These are phyloP conservation scores for Pogonocherus hispidulus DNA, from an alignment of 2,888 invertebrate species.

Conservation along the genomic window DNA sequence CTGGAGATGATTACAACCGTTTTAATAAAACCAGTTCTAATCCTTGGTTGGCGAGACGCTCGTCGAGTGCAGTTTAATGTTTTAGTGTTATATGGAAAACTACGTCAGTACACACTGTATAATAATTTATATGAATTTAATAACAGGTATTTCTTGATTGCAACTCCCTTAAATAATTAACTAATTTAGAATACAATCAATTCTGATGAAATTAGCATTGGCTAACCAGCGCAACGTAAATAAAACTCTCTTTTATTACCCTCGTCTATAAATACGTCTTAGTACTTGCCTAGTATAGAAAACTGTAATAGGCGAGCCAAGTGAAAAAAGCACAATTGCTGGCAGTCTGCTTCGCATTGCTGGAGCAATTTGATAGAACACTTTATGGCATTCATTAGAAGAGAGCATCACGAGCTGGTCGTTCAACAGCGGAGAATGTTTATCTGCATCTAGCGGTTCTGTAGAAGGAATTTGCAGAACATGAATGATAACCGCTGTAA, in stretches of 20 bases:
- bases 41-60: too few relatives aligned
- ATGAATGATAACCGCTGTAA: constrained; percentile 69
- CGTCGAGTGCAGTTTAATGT: too few relatives aligned
- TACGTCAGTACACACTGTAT: too few relatives aligned
- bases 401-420: constrained; percentile 56
- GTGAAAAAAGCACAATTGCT: constrained; percentile 46
- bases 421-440: constrained; percentile 54
- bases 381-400: constrained; percentile 61
- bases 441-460: constrained; percentile 62
- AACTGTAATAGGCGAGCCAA: constrained; percentile 43
- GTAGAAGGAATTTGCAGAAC: constrained; percentile 68
- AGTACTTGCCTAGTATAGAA: constrained; percentile 42
- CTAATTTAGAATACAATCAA: too few relatives aligned
- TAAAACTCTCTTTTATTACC: constrained; percentile 24
- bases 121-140: too few relatives aligned
- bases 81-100: too few relatives aligned
- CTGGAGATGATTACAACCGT: too few relatives aligned
- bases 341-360: constrained; percentile 43
- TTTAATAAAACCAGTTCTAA: too few relatives aligned
- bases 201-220: neutral
- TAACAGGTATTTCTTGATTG: too few relatives aligned
- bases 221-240: constrained; percentile 1
- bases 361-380: constrained; percentile 57
- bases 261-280: constrained; percentile 43
- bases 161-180: too few relatives aligned